Conservation (phyloP, 1,140 invertebrate species). For the Drosophila azteca region DNA sequence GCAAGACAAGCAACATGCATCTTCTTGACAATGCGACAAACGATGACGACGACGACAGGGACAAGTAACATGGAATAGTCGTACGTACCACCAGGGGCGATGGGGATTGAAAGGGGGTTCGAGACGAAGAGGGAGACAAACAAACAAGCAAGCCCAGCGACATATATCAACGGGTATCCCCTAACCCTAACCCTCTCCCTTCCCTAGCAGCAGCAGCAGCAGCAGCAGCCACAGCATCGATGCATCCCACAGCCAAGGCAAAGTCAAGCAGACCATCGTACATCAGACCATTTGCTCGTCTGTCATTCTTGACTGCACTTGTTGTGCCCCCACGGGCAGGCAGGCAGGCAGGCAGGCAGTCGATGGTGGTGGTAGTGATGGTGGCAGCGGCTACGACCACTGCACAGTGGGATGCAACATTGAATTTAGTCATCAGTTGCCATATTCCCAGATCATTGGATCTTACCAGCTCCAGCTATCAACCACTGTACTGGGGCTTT, state of each 20-base stretch:
- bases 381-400: background rate
- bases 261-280: slow-evolving; percentile 40
- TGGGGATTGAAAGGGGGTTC: background rate
- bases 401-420: slow-evolving; percentile 48
- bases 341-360: slow-evolving; percentile 7
- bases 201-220: slow-evolving; percentile 38
- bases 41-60: slow-evolving; percentile 77
- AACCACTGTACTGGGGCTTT: slow-evolving; percentile 42
- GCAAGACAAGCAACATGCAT: slow-evolving; percentile 80
- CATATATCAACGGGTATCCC: slow-evolving; percentile 67
- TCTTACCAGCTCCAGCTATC: too few species aligned
- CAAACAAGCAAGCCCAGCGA: slow-evolving; percentile 75
- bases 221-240: slow-evolving; percentile 4
- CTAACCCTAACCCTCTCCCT: slow-evolving; percentile 17
- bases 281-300: slow-evolving; percentile 80
- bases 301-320: slow-evolving; percentile 80
- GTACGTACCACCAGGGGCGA: slow-evolving; percentile 9
- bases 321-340: slow-evolving; percentile 47
- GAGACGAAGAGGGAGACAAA: slow-evolving; percentile 40
- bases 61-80: slow-evolving; percentile 62
- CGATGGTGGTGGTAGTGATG: background rate
- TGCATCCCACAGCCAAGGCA: slow-evolving; percentile 31
- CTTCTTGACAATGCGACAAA: slow-evolving; percentile 81
- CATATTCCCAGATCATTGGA: background rate
- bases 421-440: too few species aligned